Base-by-base conservation (phyloP, 2,797 vertebrate genomes). In the Gastrophryne carolinensis region DNA sequence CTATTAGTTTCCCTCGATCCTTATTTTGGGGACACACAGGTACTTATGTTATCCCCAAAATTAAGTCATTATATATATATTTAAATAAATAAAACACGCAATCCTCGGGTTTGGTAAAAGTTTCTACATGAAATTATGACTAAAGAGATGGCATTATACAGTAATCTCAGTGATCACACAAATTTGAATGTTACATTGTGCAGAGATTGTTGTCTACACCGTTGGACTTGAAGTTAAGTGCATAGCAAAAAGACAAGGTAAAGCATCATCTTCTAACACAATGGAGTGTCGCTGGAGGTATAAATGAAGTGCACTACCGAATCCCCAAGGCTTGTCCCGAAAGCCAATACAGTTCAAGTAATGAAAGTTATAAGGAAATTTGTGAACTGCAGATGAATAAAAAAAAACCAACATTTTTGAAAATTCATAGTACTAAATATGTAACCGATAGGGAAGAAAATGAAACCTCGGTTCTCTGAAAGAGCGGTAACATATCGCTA, bases 141-240 rank as follows among this genome's bases (percentile, higher is more conserved):
- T 76, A 86, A 52, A 60, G 54, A 35, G 62, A 60, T 49, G 9
- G 47, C 47, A 32, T 56, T 11, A 50, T 50, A 82, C 79, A 70
- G 81, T 80, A 80, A 89, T 90, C 88, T 90, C 87, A 90, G 88
- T 89, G 17, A 62, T 85, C n/a, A 81, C 75, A 73, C 57, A 69
- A 77, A 82, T 80, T 85, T 86, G 84, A 83, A 89, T 82, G 67
- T 84, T 86, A 83, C 85, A 85, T 80, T 0, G 79, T 80, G 80
- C 82, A 86, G 82, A 67, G 71, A 80, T 79, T 0, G 24, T 70
- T 81, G 84, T 85, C 87, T 82, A 87, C 82, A 84, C 82, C 84
- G 69, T 80, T 54, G 75, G 82, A 84, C 85, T 85, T 83, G 79
- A n/a, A 81, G 82, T 56, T 74, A 84, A 91, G 85, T 89, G 88